phyloP scores from a whole-genome alignment of 2,888 invertebrate genomes.

The Ditula angustiorana region DNA sequence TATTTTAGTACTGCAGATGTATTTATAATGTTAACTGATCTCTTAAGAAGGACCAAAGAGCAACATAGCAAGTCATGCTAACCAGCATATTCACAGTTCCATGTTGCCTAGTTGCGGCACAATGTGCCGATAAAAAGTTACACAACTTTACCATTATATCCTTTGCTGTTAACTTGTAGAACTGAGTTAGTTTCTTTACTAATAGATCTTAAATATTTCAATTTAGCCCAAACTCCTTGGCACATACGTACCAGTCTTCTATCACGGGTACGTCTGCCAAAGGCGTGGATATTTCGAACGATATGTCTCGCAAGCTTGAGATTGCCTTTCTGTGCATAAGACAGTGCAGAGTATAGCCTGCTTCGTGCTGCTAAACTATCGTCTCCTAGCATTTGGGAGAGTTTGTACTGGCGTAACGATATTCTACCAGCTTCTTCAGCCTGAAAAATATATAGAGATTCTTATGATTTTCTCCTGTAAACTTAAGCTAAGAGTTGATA shows the following conservation, averaged over 20 bases:
- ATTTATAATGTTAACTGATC: too few species aligned
- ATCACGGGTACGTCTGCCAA: conserved; percentile 83
- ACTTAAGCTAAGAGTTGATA: too few species aligned
- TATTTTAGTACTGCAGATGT: too few species aligned
- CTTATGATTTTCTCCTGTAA: too few species aligned
- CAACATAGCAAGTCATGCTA: background rate
- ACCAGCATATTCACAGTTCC: background rate
- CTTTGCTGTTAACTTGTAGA: background rate
- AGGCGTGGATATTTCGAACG: conserved; percentile 75
- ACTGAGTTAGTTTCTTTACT: conserved; percentile 44
- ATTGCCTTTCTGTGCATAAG: conserved; percentile 93
- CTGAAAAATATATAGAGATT: conserved; percentile 72
- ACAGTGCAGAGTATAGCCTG: conserved; percentile 93
- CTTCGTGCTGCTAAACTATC: conserved; percentile 93
- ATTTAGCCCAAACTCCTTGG: conserved; percentile 93
- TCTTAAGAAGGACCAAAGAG: background rate
- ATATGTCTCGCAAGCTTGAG: conserved; percentile 87
- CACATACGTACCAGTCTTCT: conserved; percentile 91
- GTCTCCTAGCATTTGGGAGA: conserved; percentile 93
- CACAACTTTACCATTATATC: conserved; percentile 31
- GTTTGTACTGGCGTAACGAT: conserved; percentile 92
- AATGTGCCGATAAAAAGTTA: background rate
- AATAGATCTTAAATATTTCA: conserved; percentile 84
- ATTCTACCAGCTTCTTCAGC: conserved; percentile 96
- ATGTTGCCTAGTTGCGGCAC: background rate